Percentiles rank a stretch among this genome's conserved stretches.
Evolutionary conservation across 2,888 invertebrate genomes (phyloP).

Genomic region (Drosophila formosana): DNA sequence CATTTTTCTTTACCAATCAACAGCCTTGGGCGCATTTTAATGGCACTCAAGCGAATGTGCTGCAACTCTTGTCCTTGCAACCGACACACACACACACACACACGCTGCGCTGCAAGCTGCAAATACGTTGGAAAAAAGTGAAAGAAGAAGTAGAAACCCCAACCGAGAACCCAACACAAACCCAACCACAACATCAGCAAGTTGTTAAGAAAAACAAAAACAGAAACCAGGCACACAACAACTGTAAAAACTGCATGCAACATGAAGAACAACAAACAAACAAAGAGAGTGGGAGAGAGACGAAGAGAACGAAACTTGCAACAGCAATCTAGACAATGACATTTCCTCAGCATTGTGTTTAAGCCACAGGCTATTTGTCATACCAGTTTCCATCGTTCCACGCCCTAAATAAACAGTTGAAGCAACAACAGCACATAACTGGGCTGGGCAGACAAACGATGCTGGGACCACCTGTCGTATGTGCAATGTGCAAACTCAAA

Average conservation of each 20-base stretch:
- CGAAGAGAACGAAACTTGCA: constrained; percentile 30
- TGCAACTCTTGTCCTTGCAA: constrained; percentile 67
- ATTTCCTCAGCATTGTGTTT: constrained; percentile 73
- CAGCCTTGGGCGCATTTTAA: constrained; percentile 75
- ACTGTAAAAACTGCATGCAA: constrained; percentile 52
- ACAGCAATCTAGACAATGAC: constrained; percentile 74
- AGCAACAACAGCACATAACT: constrained; percentile 8
- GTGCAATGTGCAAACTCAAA: constrained; percentile 33
- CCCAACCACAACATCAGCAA: constrained; percentile 63
- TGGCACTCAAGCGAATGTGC: constrained; percentile 67
- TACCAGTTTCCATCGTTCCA: constrained; percentile 59
- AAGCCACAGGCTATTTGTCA: constrained; percentile 78
- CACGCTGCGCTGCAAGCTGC: constrained; percentile 30
- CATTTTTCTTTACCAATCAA: constrained; percentile 76
- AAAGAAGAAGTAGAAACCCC: constrained; percentile 7
- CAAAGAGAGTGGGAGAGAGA: constrained; percentile 8
- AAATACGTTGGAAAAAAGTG: constrained; percentile 33
- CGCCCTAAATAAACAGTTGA: constrained; percentile 43
- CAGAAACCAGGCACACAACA: constrained; percentile 37
- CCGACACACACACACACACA: constrained; percentile 15
- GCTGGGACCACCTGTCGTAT: constrained; percentile 51
- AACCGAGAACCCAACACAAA: constrained; percentile 18
- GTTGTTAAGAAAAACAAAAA: constrained; percentile 65
- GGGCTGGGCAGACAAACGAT: constrained; percentile 8
- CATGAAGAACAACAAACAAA: constrained; percentile 39